A percentile compares a stretch with the other conserved stretches of the same genome.
These are phyloP conservation scores for Noctua fimbriata DNA, from an alignment of 2,888 invertebrate species.

Conservation along the genomic window DNA sequence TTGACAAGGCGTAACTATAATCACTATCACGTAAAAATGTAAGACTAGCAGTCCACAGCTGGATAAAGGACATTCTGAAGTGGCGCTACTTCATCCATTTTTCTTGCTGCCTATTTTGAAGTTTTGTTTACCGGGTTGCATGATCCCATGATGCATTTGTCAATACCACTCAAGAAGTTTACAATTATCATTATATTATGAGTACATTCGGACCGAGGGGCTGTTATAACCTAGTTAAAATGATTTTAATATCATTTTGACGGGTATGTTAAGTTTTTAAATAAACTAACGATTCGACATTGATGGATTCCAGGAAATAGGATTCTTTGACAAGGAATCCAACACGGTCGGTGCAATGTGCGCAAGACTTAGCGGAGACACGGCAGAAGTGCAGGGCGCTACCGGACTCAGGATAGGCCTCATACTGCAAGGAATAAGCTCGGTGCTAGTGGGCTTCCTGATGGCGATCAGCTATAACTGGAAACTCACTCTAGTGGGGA, in stretches of 20 bases:
- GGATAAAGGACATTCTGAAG: neutral
- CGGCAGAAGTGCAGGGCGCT: constrained; percentile 92
- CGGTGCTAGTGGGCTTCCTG: constrained; percentile 90
- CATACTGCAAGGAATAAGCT: constrained; percentile 91
- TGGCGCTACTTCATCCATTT: neutral
- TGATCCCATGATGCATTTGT: neutral
- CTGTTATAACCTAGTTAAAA: neutral
- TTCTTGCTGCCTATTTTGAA: neutral
- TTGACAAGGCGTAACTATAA: neutral
- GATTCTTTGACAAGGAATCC: constrained; percentile 91
- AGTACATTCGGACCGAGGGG: neutral
- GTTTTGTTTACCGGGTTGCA: neutral
- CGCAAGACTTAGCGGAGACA: constrained; percentile 91
- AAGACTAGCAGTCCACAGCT: neutral
- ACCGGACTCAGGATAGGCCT: constrained; percentile 91
- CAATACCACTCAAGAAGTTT: neutral
- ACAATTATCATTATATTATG: neutral
- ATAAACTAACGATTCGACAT: neutral
- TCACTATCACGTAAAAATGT: neutral
- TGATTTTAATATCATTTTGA: no score
- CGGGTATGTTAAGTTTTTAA: neutral
- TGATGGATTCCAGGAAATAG: constrained; percentile 88
- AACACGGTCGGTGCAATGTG: constrained; percentile 92
- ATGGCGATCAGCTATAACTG: constrained; percentile 90
- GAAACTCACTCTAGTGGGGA: constrained; percentile 91